Evolutionary conservation across 1,140 invertebrate genomes (phyloP).

Genomic region (Limonius californicus): DNA sequence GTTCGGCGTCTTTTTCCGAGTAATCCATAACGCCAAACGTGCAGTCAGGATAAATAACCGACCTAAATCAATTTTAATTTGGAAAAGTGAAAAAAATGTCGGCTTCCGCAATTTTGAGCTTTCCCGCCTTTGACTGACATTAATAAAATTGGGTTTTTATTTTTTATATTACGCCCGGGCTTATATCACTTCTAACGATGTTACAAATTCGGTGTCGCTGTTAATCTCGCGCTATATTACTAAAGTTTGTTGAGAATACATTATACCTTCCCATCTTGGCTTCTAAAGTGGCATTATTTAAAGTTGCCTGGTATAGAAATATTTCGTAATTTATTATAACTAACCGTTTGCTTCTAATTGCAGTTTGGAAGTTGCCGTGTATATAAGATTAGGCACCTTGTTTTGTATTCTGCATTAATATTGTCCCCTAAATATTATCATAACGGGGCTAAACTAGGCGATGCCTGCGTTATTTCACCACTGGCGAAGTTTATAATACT

Average conservation of each 20-base stretch:
- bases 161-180: background rate
- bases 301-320: slow-evolving; percentile 44
- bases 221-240: slow-evolving; percentile 43
- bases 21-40: no score
- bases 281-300: slow-evolving; percentile 43
- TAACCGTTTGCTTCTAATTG: slow-evolving; percentile 43
- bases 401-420: slow-evolving; percentile 16
- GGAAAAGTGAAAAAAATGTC: no score
- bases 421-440: slow-evolving; percentile 13
- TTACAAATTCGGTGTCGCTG: slow-evolving; percentile 23
- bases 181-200: slow-evolving; percentile 15
- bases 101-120: no score
- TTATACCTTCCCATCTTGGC: slow-evolving; percentile 31
- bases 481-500: background rate
- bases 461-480: background rate
- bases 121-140: background rate
- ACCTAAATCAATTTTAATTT: no score
- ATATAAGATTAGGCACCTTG: slow-evolving; percentile 16
- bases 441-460: background rate
- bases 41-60: no score
- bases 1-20: background rate
- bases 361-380: slow-evolving; percentile 38
- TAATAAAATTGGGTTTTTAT: slow-evolving; percentile 4
- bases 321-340: slow-evolving; percentile 43
- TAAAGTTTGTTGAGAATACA: slow-evolving; percentile 43